These are phyloP conservation scores for Clivina fossor DNA, from an alignment of 2,888 invertebrate genomes.

Conservation along the genomic window DNA sequence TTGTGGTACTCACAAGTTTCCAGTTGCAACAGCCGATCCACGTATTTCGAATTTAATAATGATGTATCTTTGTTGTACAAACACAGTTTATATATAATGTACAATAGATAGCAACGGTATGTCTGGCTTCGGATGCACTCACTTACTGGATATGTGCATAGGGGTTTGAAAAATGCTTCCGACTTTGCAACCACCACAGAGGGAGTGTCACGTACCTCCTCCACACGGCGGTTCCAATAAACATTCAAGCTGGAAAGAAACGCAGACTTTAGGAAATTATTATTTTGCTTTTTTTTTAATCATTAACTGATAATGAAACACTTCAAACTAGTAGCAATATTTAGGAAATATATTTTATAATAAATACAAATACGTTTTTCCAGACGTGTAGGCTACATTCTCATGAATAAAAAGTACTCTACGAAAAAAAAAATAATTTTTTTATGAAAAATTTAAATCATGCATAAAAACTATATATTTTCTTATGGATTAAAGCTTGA, in stretches of 20 bases:
- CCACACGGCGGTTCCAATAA: slow-evolving; percentile 48
- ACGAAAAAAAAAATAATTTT: too few species aligned
- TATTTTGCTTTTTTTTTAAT: background rate
- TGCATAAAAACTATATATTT: too few species aligned
- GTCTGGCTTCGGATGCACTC: slow-evolving; percentile 14
- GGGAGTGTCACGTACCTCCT: slow-evolving; percentile 42
- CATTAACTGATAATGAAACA: background rate
- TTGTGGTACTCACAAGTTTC: background rate
- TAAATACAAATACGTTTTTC: background rate
- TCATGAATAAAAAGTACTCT: background rate
- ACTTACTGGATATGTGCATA: background rate
- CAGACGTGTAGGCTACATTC: background rate
- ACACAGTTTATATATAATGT: slow-evolving; percentile 24
- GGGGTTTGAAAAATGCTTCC: slow-evolving; percentile 7
- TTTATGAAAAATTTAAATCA: too few species aligned
- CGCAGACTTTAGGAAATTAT: background rate
- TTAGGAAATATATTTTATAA: background rate
- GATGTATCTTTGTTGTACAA: slow-evolving; percentile 3
- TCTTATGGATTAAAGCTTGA: too few species aligned
- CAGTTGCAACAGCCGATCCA: background rate
- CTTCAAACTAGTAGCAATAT: background rate
- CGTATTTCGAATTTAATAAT: background rate
- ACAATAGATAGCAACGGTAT: slow-evolving; percentile 26
- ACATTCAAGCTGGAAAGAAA: slow-evolving; percentile 47
- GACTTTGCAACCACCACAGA: slow-evolving; percentile 41